Percentiles rank a stretch among this genome's conserved stretches.
Conservation (phyloP, 2,797 vertebrate genomes). For the Anguilla anguilla region DNA sequence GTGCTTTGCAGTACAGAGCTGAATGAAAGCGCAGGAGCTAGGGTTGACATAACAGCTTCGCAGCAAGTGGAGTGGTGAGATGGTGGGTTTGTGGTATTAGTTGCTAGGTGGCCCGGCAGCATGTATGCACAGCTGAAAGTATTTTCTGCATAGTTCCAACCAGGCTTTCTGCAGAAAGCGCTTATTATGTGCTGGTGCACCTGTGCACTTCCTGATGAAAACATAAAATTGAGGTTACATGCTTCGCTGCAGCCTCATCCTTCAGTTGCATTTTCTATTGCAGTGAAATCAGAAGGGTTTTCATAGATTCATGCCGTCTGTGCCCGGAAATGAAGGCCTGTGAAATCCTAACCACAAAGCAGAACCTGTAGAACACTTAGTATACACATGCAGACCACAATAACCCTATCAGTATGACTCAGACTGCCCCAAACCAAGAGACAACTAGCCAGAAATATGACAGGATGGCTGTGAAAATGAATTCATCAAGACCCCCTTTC, state of each 20-base stretch:
- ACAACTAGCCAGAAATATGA: not conserved
- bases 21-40: not conserved
- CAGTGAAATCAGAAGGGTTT: not conserved
- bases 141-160: not conserved
- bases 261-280: not conserved
- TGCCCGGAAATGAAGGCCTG: not conserved
- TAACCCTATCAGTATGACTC: not conserved
- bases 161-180: not conserved
- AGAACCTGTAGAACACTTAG: not conserved
- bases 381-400: not conserved
- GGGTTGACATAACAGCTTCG: not conserved
- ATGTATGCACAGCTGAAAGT: not conserved
- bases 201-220: constrained; percentile 6
- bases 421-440: not conserved
- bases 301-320: not conserved
- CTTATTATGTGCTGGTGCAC: not conserved
- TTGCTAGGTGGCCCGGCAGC: not conserved
- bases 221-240: not conserved
- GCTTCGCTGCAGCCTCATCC: not conserved
- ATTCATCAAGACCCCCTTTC: not conserved
- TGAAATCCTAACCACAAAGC: not conserved
- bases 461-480: not conserved
- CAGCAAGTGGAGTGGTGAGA: not conserved
- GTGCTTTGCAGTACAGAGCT: not conserved
- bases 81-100: not conserved